Evolutionary conservation across 2,888 invertebrate genomes (phyloP).

Genomic region (Zhengitettix transpicula): DNA sequence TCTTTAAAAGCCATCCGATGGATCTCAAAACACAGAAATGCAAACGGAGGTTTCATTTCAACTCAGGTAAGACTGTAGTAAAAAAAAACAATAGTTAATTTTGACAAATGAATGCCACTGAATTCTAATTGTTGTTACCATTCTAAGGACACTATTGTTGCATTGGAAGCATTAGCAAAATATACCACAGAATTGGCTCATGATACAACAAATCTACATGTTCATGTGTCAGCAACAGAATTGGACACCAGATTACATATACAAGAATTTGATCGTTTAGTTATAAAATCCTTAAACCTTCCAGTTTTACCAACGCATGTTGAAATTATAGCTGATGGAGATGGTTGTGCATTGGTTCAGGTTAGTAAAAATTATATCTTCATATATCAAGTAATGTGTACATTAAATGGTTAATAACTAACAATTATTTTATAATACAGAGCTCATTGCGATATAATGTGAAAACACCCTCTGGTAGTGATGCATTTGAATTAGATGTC

Average conservation of each 20-base stretch:
- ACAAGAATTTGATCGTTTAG: constrained; percentile 29
- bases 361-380: constrained; percentile 17
- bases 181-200: constrained; percentile 31
- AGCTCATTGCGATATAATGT: constrained; percentile 32
- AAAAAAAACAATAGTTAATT: neutral
- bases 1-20: constrained; percentile 49
- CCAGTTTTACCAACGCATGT: constrained; percentile 29
- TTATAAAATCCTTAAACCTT: constrained; percentile 28
- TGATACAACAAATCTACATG: constrained; percentile 26
- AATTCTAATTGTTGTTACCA: no score
- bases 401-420: neutral
- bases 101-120: no score
- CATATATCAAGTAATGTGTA: neutral
- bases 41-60: constrained; percentile 54
- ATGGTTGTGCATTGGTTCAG: constrained; percentile 39
- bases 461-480: constrained; percentile 27
- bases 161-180: constrained; percentile 39
- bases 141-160: constrained; percentile 39
- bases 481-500: constrained; percentile 33
- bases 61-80: constrained; percentile 38
- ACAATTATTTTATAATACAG: neutral
- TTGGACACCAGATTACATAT: constrained; percentile 28
- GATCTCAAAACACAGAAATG: constrained; percentile 49
- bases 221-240: constrained; percentile 28
- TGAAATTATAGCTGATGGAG: constrained; percentile 30